phyloP scores from a whole-genome alignment of 2,113 vertebrate species.

The Aplodontia rufa region DNA sequence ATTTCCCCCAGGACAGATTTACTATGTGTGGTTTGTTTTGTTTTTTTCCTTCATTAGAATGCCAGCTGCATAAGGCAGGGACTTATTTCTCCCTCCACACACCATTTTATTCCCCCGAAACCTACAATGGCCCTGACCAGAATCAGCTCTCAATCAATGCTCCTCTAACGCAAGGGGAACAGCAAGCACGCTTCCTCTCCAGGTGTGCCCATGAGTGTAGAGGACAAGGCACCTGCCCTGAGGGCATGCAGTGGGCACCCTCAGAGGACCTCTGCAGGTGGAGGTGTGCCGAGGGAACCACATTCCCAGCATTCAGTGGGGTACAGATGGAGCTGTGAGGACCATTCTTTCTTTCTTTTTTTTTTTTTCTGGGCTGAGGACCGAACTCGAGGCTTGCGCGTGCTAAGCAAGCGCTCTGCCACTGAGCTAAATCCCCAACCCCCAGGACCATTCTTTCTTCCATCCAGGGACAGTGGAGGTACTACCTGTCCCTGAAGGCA shows the following conservation, averaged over 20 bases:
- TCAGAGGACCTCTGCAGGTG: neutral
- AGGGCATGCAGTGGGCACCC: neutral
- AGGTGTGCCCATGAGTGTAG: neutral
- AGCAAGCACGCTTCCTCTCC: neutral
- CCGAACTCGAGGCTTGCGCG: no score
- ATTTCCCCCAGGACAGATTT: neutral
- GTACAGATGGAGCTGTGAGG: neutral
- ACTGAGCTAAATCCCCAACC: no score
- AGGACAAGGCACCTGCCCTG: neutral
- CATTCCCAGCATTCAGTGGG: neutral
- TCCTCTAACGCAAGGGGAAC: neutral
- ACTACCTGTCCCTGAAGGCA: slow-evolving; percentile 31
- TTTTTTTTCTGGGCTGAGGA: no score
- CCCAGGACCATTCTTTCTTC: neutral
- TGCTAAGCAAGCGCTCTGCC: no score
- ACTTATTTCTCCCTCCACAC: neutral
- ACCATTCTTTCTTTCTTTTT: neutral
- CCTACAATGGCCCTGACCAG: neutral
- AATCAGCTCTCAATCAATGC: slow-evolving; percentile 6
- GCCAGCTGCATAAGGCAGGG: neutral
- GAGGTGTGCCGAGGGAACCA: neutral
- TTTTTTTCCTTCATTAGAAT: slow-evolving; percentile 18
- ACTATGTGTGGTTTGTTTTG: neutral
- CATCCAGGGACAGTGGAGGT: neutral
- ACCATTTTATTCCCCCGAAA: neutral